phyloP scores from a whole-genome alignment of 2,888 invertebrate genomes.

The Acronicta alni region DNA sequence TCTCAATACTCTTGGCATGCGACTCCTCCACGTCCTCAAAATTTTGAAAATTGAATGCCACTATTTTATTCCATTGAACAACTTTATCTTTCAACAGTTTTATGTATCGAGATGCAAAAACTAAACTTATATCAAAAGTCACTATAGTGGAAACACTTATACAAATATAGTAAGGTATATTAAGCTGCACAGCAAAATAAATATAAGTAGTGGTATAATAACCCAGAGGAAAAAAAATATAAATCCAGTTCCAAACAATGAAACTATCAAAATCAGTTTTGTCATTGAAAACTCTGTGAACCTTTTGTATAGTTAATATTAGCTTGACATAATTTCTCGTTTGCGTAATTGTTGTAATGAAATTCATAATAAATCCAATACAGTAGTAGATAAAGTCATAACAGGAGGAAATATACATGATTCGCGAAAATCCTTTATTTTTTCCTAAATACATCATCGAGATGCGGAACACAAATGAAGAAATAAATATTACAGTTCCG shows the following conservation, averaged over 20 bases:
- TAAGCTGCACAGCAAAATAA: no score
- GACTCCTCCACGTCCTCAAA: no score
- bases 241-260: slow-evolving; percentile 20
- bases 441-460: no score
- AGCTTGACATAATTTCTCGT: slow-evolving; percentile 4
- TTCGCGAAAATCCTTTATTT: no score
- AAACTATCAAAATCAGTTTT: neutral
- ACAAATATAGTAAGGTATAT: neutral
- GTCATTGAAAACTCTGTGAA: slow-evolving; percentile 7
- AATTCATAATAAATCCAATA: neutral
- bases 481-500: no score
- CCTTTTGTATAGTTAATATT: slow-evolving; percentile 14
- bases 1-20: no score
- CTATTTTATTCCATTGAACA: slow-evolving; percentile 3
- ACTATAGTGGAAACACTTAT: neutral
- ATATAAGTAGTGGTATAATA: no score
- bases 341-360: neutral
- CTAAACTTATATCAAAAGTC: slow-evolving; percentile 3
- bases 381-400: neutral
- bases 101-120: neutral
- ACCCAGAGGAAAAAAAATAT: neutral
- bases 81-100: slow-evolving; percentile 14
- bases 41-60: slow-evolving; percentile 1
- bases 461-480: neutral
- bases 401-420: neutral